phyloP scores from a whole-genome alignment of 1,140 invertebrate genomes.

The Sitophilus oryzae region DNA sequence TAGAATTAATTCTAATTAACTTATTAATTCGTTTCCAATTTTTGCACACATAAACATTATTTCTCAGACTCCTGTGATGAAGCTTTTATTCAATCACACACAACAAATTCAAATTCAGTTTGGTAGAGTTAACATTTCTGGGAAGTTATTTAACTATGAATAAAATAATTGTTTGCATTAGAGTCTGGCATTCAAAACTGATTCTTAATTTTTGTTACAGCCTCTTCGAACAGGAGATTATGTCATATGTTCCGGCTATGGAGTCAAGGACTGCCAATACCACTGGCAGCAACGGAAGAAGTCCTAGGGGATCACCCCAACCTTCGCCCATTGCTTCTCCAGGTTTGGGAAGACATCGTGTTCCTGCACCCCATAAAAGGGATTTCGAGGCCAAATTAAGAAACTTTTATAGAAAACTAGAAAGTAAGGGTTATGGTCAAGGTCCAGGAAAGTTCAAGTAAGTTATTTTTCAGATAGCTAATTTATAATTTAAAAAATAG shows the following conservation, averaged over 20 bases:
- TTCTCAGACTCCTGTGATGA: background rate
- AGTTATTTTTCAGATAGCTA: conserved; percentile 40
- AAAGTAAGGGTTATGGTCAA: conserved; percentile 94
- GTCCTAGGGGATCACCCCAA: conserved; percentile 57
- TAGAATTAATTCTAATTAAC: no score
- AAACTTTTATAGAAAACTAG: conserved; percentile 91
- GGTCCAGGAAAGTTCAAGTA: conserved; percentile 94
- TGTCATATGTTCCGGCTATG: conserved; percentile 82
- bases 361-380: conserved; percentile 80
- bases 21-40: no score
- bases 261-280: conserved; percentile 41
- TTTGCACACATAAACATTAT: no score
- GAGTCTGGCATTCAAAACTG: no score
- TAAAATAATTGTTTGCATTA: conserved; percentile 5
- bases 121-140: no score
- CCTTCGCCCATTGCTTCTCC: conserved; percentile 76
- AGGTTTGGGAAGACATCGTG: conserved; percentile 65
- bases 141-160: background rate
- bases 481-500: no score
- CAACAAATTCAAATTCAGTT: no score
- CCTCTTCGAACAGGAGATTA: conserved; percentile 96
- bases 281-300: conserved; percentile 34
- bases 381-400: conserved; percentile 94
- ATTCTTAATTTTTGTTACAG: conserved; percentile 58
- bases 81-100: background rate